These are phyloP conservation scores for Syngnathoides biaculeatus DNA, from an alignment of 2,113 vertebrate genomes.

Conservation along the genomic window DNA sequence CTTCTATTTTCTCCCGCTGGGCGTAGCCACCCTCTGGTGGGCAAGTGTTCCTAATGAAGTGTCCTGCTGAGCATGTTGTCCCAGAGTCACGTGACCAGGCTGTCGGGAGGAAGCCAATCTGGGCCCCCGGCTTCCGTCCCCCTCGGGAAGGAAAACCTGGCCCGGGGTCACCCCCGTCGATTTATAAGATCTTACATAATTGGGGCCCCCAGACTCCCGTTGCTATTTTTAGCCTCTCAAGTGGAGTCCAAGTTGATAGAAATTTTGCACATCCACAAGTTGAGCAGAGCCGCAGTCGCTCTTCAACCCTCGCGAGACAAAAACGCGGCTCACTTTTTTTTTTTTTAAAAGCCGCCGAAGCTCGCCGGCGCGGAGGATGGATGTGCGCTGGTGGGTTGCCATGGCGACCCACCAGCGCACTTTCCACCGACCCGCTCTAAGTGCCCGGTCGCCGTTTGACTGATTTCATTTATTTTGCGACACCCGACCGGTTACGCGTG, in stretches of 20 bases:
- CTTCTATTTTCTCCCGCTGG: too few species aligned
- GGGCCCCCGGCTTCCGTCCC: neutral
- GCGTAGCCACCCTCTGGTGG: neutral
- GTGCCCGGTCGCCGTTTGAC: neutral
- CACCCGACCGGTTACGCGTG: too few species aligned
- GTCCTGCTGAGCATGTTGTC: too few species aligned
- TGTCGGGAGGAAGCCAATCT: neutral
- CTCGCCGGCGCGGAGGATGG: too few species aligned
- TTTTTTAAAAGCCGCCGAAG: neutral
- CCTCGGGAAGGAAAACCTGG: neutral
- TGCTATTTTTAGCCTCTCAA: neutral
- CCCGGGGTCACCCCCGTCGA: neutral
- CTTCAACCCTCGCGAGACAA: neutral
- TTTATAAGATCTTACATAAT: neutral
- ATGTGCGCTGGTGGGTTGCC: neutral
- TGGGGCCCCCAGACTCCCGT: neutral
- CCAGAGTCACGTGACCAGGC: neutral
- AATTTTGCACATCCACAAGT: neutral
- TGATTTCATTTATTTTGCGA: neutral
- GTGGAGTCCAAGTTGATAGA: neutral
- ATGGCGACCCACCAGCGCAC: conserved; percentile 1
- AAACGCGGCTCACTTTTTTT: neutral
- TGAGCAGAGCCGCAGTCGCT: neutral
- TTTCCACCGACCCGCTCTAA: neutral
- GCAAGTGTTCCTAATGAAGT: neutral